A percentile compares a stretch with the other conserved stretches of the same genome.
Conservation (phyloP, 2,888 invertebrate species). For the Pycnomerus fuliginosus region DNA sequence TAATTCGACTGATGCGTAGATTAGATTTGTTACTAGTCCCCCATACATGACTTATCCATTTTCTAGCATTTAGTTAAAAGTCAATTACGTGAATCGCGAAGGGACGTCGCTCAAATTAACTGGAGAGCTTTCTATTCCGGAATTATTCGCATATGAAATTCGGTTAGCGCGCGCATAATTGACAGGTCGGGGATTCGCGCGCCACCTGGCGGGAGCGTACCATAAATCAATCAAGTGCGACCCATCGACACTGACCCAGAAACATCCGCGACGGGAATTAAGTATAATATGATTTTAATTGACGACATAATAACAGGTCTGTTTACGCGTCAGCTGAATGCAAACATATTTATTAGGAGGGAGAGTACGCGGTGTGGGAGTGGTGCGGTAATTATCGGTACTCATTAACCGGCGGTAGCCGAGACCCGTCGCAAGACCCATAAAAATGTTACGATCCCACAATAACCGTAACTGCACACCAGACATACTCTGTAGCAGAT, state of each 20-base stretch:
- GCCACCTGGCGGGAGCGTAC: slow-evolving; percentile 9
- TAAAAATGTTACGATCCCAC: slow-evolving; percentile 51
- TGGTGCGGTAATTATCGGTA: slow-evolving; percentile 41
- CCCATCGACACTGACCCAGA: slow-evolving; percentile 40
- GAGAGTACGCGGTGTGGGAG: slow-evolving; percentile 38
- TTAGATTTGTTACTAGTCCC: slow-evolving; percentile 50
- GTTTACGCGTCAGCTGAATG: slow-evolving; percentile 43
- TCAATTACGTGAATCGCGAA: slow-evolving; percentile 49
- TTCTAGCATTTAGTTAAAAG: slow-evolving; percentile 55
- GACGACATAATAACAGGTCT: slow-evolving; percentile 47
- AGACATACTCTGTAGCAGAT: slow-evolving; percentile 50
- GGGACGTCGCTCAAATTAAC: slow-evolving; percentile 38
- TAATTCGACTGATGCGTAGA: slow-evolving; percentile 52
- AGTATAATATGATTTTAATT: slow-evolving; percentile 47
- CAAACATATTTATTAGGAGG: slow-evolving; percentile 43
- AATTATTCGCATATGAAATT: slow-evolving; percentile 44
- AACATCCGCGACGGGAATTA: slow-evolving; percentile 30
- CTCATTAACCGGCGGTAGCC: slow-evolving; percentile 32
- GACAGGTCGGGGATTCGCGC: slow-evolving; percentile 6
- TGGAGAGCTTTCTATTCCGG: slow-evolving; percentile 32
- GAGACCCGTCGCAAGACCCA: slow-evolving; percentile 43
- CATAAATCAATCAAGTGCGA: slow-evolving; percentile 38
- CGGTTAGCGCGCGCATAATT: slow-evolving; percentile 11
- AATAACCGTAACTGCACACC: slow-evolving; percentile 51
- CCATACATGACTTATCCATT: slow-evolving; percentile 54